phyloP scores from a whole-genome alignment of 2,797 vertebrate genomes.

The Hoplostethus mediterraneus region DNA sequence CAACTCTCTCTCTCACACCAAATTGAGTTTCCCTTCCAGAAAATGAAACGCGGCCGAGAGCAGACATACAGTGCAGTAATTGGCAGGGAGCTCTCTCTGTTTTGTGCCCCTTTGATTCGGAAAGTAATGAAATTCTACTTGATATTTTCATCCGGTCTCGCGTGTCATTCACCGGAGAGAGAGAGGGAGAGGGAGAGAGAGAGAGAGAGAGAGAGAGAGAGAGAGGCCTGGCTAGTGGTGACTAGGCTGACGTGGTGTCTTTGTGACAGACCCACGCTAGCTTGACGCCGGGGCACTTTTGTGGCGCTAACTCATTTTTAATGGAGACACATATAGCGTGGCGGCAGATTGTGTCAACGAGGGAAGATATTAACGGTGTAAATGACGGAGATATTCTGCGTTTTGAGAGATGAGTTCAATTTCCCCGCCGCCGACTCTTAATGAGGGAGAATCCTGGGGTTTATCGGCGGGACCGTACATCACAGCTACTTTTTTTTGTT shows the following conservation, averaged over 20 bases:
- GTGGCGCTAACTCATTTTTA: slow-evolving; percentile 41
- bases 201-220: too few species aligned
- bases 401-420: slow-evolving; percentile 63
- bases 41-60: slow-evolving; percentile 69
- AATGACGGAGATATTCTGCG: slow-evolving; percentile 50
- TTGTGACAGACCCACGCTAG: slow-evolving; percentile 29
- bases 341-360: slow-evolving; percentile 50
- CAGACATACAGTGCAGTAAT: slow-evolving; percentile 64
- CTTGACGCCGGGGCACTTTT: slow-evolving; percentile 38
- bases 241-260: not conserved
- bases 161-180: slow-evolving; percentile 28
- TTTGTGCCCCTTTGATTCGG: slow-evolving; percentile 73
- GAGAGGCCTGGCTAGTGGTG: not conserved
- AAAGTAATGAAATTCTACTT: slow-evolving; percentile 75
- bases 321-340: slow-evolving; percentile 50
- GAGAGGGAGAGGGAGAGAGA: too few species aligned
- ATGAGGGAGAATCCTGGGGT: slow-evolving; percentile 55
- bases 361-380: slow-evolving; percentile 58
- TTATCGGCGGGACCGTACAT: slow-evolving; percentile 56
- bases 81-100: slow-evolving; percentile 58
- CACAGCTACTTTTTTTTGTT: slow-evolving; percentile 60
- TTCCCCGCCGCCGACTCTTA: slow-evolving; percentile 49
- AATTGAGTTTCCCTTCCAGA: slow-evolving; percentile 73
- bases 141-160: slow-evolving; percentile 65
- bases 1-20: slow-evolving; percentile 32